A percentile compares a stretch with the other conserved stretches of the same genome.
phyloP scores from a whole-genome alignment of 2,113 vertebrate species.

The Caranx ignobilis region DNA sequence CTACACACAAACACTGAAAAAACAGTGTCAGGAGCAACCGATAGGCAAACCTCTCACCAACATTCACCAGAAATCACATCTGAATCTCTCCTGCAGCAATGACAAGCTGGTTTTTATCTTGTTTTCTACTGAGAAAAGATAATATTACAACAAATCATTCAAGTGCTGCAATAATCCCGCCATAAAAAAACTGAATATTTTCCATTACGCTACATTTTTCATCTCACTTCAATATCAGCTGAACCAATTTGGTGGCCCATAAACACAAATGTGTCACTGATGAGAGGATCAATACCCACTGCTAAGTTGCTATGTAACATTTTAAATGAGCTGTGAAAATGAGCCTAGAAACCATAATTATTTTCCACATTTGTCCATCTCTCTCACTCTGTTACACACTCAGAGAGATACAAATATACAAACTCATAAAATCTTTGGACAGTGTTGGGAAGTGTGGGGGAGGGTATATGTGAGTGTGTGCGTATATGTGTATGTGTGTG shows the following conservation, averaged over 20 bases:
- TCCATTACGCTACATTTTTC: not conserved
- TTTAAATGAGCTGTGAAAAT: constrained; percentile 12
- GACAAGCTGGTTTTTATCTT: not conserved
- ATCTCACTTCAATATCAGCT: not conserved
- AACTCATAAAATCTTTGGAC: constrained; percentile 64
- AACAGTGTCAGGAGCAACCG: constrained; percentile 46
- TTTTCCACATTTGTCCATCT: constrained; percentile 24
- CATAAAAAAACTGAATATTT: not conserved
- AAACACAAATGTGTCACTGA: constrained; percentile 4
- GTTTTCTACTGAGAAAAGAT: not conserved
- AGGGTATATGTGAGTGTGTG: constrained; percentile 25
- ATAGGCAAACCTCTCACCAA: constrained; percentile 27
- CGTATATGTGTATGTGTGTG: constrained; percentile 15
- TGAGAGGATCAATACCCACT: not conserved
- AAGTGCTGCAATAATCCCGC: not conserved
- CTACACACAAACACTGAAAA: constrained; percentile 72
- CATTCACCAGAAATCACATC: constrained; percentile 30
- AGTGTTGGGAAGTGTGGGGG: constrained; percentile 62
- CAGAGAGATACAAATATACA: constrained; percentile 51
- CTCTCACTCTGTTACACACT: constrained; percentile 17
- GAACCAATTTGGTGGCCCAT: not conserved
- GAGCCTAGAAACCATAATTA: constrained; percentile 1
- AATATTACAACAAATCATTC: not conserved
- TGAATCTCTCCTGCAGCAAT: constrained; percentile 8
- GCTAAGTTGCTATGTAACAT: constrained; percentile 4